These are phyloP conservation scores for Bos indicus DNA, from an alignment of 2,113 vertebrate species.

Conservation along the genomic window DNA sequence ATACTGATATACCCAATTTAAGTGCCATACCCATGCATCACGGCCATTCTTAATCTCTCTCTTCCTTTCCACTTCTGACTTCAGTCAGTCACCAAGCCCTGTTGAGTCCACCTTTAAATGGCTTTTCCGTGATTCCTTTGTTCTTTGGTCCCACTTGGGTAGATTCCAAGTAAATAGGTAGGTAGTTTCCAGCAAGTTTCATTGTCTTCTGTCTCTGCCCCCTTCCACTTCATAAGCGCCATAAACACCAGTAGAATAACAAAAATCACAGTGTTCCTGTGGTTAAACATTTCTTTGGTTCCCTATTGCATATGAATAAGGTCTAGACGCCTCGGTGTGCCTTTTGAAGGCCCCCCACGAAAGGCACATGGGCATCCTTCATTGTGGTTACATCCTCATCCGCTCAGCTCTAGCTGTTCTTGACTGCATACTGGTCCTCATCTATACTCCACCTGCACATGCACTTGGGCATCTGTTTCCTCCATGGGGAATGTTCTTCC, in stretches of 20 bases:
- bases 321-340: not conserved
- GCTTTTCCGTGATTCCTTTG: not conserved
- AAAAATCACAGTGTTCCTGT: not conserved
- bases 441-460: accelerated
- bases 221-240: not conserved
- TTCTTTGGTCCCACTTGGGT: not conserved
- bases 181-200: not conserved
- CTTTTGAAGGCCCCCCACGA: not conserved
- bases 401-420: not conserved
- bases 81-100: not conserved
- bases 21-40: not conserved
- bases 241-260: not conserved
- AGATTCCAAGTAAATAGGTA: not conserved
- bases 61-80: not conserved
- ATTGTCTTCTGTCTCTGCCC: not conserved
- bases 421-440: not conserved
- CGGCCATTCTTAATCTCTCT: not conserved
- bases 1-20: not conserved
- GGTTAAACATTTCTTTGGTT: not conserved
- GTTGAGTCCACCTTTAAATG: not conserved
- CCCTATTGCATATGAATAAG: not conserved
- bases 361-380: not conserved
- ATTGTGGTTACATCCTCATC: not conserved
- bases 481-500: not conserved
- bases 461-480: not conserved